A percentile compares a stretch with the other conserved stretches of the same genome.
phyloP scores from a whole-genome alignment of 2,113 vertebrate species.

The Cettia cetti region DNA sequence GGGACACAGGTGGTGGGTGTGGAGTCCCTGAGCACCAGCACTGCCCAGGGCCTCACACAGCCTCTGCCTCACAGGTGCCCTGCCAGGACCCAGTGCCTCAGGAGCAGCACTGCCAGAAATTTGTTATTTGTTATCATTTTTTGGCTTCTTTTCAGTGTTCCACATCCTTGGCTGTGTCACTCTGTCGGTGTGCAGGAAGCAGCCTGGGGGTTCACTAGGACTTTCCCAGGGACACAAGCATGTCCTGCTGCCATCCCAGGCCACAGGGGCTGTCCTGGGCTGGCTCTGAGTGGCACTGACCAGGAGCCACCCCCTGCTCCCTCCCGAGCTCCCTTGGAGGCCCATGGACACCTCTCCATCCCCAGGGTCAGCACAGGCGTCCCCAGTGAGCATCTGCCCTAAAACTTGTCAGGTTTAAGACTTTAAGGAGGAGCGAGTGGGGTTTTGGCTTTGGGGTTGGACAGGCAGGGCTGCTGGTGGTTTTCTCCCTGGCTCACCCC shows the following conservation, averaged over 20 bases:
- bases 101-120: neutral
- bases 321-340: neutral
- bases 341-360: neutral
- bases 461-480: neutral
- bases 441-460: neutral
- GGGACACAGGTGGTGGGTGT: neutral
- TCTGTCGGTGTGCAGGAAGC: fast-evolving
- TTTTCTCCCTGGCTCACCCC: neutral
- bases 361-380: neutral
- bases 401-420: neutral
- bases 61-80: neutral
- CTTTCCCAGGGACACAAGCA: neutral
- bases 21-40: fast-evolving
- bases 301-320: neutral
- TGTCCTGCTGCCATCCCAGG: neutral
- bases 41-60: neutral
- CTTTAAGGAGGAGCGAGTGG: fast-evolving
- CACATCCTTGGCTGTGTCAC: neutral
- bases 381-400: neutral
- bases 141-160: neutral
- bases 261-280: neutral
- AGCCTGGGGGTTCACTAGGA: fast-evolving
- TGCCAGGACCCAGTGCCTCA: too few relatives aligned
- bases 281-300: neutral
- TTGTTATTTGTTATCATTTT: too few relatives aligned